Base-by-base conservation (phyloP, 2,113 vertebrate genomes). In the Ascaphus truei region DNA sequence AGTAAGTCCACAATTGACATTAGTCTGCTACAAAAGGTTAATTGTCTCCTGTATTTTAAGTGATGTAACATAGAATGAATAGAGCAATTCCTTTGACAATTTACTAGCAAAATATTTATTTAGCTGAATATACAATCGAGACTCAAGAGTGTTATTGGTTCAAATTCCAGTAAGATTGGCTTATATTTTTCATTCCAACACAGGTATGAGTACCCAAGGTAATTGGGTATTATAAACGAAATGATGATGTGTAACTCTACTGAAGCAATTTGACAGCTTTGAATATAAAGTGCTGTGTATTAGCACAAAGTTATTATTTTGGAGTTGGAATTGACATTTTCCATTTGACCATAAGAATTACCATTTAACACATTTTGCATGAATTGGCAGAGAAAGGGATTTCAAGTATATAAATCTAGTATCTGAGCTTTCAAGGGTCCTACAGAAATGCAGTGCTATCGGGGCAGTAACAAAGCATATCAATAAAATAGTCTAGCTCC, bases 201-300 rank as follows among this genome's bases (percentile, higher is more conserved):
- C 20, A 52, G 50, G 62, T 41, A 41, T 41, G 62, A 65, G 33
- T 53, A 65, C 31, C 33, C 51, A 55, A 55, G 11, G 33, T 65
- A 55, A 65, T 65, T 65, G 62, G 10, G 51, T 65, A 53, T 65
- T 65, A 55, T 65, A 29, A 41, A 23, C 33, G 12, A 29, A 55
- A 65, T 65, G 50, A 65, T 65, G 62, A 65, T 65, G 51, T 41
- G 62, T 53, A 65, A 53, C 48, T 52, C n/a, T 20, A 34, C 62
- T 55, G 34, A 65, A 53, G 34, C 36, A 16, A 53, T 65, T 26
- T 65, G 62, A 65, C 62, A 65, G 62, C 51, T 65, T 52, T 41
- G 18, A 65, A 65, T 65, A 53, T 65, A 37, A 41, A 65, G 50
- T 65, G 62, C 37, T 37, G 22, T 55, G 50, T 65, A 53, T 55